These are phyloP conservation scores for Ariopsis seemanni DNA, from an alignment of 2,113 vertebrate species.

Conservation along the genomic window DNA sequence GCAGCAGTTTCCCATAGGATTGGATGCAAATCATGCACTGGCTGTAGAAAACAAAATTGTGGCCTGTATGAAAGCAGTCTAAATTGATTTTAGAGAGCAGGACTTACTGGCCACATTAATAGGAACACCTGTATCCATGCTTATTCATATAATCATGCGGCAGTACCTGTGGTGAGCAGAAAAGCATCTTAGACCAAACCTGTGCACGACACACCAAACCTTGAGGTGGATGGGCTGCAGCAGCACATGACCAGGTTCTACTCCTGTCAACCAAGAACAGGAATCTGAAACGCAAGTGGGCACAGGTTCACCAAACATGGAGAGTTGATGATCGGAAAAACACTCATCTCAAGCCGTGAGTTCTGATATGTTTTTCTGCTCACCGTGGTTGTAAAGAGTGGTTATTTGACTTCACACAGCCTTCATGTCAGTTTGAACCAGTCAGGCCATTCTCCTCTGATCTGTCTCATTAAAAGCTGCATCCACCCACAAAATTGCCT, in stretches of 20 bases:
- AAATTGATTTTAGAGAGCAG: neutral
- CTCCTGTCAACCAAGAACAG: neutral
- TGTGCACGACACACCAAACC: neutral
- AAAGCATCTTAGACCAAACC: neutral
- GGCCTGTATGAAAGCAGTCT: neutral
- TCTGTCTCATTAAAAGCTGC: neutral
- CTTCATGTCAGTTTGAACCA: neutral
- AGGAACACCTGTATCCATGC: neutral
- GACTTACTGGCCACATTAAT: neutral
- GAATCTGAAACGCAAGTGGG: neutral
- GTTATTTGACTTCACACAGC: neutral
- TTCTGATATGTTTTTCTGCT: neutral
- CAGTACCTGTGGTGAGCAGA: neutral
- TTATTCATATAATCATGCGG: neutral
- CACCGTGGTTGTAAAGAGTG: neutral
- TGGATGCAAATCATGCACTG: neutral
- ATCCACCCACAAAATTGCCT: neutral
- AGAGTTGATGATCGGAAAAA: neutral
- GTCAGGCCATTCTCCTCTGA: neutral
- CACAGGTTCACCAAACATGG: neutral
- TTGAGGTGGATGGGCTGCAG: neutral
- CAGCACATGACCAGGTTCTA: neutral
- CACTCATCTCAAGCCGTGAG: neutral
- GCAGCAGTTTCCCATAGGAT: neutral
- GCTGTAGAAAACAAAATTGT: neutral